These are phyloP conservation scores for Andrena camellia DNA, from an alignment of 2,888 invertebrate species.

Conservation along the genomic window DNA sequence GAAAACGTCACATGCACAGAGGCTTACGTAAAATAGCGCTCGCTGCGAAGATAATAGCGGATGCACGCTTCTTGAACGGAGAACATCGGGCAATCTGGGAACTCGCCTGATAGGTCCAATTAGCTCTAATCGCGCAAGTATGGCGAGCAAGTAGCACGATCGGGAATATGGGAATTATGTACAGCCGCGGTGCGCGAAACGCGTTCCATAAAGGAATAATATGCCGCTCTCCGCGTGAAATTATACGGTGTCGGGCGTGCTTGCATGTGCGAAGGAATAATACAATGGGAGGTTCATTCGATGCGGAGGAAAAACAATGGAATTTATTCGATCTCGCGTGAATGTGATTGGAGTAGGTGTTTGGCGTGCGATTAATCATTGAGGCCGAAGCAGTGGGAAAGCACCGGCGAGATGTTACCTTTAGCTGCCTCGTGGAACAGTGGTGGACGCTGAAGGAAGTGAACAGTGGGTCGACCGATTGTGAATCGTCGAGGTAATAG, in stretches of 20 bases:
- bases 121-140: neutral
- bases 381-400: neutral
- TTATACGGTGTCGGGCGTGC: no score
- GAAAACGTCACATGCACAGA: slow-evolving; percentile 19
- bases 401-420: no score
- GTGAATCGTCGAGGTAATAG: neutral
- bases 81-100: neutral
- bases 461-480: neutral
- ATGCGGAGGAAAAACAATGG: neutral
- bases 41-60: slow-evolving; percentile 30
- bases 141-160: neutral
- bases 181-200: neutral
- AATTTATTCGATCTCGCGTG: neutral
- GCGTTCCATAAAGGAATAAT: neutral
- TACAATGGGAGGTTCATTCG: no score
- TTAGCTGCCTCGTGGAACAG: no score
- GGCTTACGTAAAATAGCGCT: slow-evolving; percentile 32
- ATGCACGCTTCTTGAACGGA: neutral
- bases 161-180: neutral
- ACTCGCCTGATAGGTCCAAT: slow-evolving; percentile 2
- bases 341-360: no score
- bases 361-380: no score
- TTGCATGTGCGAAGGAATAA: no score
- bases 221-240: no score
- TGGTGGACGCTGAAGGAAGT: neutral